These are phyloP conservation scores for Stichodactyla mertensii DNA, from an alignment of 64 coral and sea anemone species.

Conservation along the genomic window DNA sequence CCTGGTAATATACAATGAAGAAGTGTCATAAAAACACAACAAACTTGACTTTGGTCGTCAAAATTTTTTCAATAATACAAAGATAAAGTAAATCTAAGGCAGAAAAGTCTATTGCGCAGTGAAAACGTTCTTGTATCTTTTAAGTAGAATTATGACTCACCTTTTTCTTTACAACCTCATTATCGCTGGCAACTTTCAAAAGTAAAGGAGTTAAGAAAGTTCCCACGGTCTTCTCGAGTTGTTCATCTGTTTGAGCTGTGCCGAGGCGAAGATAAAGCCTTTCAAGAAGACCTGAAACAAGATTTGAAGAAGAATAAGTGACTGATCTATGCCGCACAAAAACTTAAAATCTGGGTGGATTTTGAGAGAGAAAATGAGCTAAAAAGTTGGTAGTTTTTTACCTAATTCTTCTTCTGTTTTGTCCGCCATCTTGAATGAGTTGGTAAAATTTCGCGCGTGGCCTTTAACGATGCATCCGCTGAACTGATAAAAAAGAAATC, in stretches of 20 bases:
- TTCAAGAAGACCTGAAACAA: conserved; percentile 70
- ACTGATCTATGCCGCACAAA: background rate
- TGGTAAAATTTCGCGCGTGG: background rate
- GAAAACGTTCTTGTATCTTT: background rate
- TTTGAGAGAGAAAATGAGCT: background rate
- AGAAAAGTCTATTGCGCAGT: background rate
- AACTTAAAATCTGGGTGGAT: background rate
- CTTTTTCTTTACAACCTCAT: conserved; percentile 89
- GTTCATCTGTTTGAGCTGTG: conserved; percentile 76
- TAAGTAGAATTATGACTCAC: background rate
- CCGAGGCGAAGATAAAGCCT: conserved; percentile 91
- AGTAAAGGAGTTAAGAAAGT: conserved; percentile 82
- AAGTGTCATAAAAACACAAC: no score
- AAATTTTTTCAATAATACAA: background rate
- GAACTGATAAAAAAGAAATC: background rate
- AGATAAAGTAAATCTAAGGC: background rate
- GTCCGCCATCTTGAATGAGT: conserved; percentile 68
- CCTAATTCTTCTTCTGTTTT: conserved; percentile 66
- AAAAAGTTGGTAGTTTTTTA: conserved; percentile 10
- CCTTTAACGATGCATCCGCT: background rate
- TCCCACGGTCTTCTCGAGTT: conserved; percentile 69
- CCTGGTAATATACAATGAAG: conserved; percentile 20
- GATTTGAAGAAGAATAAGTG: background rate
- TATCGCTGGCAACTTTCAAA: conserved; percentile 80
- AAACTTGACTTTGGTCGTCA: no score